Conservation (phyloP, 2,797 vertebrate genomes). For the Microctenopoma lineatum region DNA sequence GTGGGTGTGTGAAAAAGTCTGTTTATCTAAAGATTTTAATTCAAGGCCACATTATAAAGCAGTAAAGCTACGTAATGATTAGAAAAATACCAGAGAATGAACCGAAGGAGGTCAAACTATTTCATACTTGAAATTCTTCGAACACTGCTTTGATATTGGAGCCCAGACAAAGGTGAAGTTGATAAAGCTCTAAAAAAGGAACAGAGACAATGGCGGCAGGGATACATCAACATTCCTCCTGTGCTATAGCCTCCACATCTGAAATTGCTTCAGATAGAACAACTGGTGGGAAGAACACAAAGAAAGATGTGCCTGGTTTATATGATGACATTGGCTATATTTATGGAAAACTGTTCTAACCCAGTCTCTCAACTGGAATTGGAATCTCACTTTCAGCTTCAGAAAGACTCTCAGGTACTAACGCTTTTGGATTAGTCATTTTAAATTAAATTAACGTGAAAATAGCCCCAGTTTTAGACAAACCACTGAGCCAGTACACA, state of each 20-base stretch:
- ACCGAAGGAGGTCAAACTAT: slow-evolving; percentile 25
- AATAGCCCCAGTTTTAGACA: too few species aligned
- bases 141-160: slow-evolving; percentile 15
- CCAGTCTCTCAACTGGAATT: not conserved
- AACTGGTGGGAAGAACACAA: not conserved
- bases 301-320: not conserved
- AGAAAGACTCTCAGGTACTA: not conserved
- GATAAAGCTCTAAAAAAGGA: slow-evolving; percentile 21
- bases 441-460: too few species aligned
- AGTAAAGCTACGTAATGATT: slow-evolving; percentile 5
- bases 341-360: not conserved
- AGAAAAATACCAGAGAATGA: slow-evolving; percentile 1
- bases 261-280: not conserved
- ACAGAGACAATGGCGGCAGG: not conserved
- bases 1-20: slow-evolving; percentile 20
- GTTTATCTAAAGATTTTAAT: slow-evolving; percentile 36
- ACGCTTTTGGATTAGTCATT: too few species aligned
- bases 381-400: not conserved
- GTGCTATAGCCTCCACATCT: not conserved
- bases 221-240: slow-evolving; percentile 18
- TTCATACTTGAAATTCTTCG: slow-evolving; percentile 20
- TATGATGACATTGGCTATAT: not conserved
- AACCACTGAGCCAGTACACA: too few species aligned
- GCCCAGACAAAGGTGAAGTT: slow-evolving; percentile 2
- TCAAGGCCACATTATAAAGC: slow-evolving; percentile 16